Evolutionary conservation across 2,797 vertebrate genomes (phyloP).

Genomic region (Enteromius viviparus): DNA sequence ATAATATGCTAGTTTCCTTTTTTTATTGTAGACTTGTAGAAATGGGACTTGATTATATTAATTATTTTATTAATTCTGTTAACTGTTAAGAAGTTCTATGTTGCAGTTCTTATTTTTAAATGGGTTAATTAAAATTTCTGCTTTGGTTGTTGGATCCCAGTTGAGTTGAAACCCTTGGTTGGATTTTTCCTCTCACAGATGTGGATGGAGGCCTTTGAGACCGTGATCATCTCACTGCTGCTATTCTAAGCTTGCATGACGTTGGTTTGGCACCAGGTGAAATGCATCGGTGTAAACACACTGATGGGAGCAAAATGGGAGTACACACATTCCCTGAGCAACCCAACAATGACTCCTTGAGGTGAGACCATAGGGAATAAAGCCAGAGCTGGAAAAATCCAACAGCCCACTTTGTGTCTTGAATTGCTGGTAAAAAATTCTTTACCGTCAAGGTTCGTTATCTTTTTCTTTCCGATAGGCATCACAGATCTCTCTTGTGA

Average conservation of each 20-base stretch:
- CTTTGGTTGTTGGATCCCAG: slow-evolving; percentile 9
- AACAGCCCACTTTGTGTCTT: not conserved
- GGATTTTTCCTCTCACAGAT: not conserved
- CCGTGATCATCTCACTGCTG: slow-evolving; percentile 36
- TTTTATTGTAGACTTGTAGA: not conserved
- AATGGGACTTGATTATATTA: not conserved
- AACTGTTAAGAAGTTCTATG: not conserved
- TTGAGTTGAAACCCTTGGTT: not conserved
- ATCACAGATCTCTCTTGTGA: slow-evolving; percentile 10
- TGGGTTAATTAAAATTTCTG: not conserved
- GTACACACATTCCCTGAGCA: slow-evolving; percentile 24
- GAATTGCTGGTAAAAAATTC: not conserved
- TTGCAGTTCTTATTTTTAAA: slow-evolving; percentile 21
- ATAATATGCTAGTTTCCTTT: not conserved
- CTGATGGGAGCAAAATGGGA: not conserved
- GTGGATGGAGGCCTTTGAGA: slow-evolving; percentile 39
- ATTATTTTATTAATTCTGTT: not conserved
- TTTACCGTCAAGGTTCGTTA: not conserved
- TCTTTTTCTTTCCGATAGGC: slow-evolving; percentile 2
- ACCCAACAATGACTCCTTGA: slow-evolving; percentile 15
- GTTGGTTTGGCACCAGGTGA: slow-evolving; percentile 35
- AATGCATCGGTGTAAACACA: slow-evolving; percentile 32
- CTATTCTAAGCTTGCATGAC: slow-evolving; percentile 39
- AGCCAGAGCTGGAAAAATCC: slow-evolving; percentile 1
- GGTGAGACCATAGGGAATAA: slow-evolving; percentile 4